phyloP scores from a whole-genome alignment of 2,888 invertebrate genomes.

The Serripes groenlandicus region DNA sequence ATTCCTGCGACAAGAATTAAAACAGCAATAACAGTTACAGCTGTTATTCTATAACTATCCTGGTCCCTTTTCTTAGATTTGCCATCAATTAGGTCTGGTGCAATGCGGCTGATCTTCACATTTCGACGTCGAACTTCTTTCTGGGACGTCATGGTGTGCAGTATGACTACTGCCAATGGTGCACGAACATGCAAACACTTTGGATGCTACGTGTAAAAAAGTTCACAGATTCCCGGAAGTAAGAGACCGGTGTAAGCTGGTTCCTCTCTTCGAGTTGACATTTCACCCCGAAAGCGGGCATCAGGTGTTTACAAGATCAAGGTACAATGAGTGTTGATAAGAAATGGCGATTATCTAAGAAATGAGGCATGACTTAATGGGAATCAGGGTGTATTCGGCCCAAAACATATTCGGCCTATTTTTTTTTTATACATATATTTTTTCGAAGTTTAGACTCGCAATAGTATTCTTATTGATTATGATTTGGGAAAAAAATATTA shows the following conservation, averaged over 20 bases:
- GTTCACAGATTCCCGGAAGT: neutral
- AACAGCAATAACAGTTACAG: slow-evolving; percentile 12
- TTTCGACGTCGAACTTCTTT: slow-evolving; percentile 51
- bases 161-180: neutral
- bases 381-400: too few relatives aligned
- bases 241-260: neutral
- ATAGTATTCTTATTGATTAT: too few relatives aligned
- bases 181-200: neutral
- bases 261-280: neutral
- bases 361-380: too few relatives aligned
- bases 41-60: slow-evolving; percentile 23
- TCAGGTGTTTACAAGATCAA: neutral
- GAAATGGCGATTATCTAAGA: too few relatives aligned
- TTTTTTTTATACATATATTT: too few relatives aligned
- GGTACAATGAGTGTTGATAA: neutral
- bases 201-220: slow-evolving; percentile 9
- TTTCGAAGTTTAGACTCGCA: too few relatives aligned
- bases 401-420: too few relatives aligned
- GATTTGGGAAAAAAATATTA: too few relatives aligned
- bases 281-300: neutral
- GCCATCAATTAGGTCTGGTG: slow-evolving; percentile 37
- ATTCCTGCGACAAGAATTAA: slow-evolving; percentile 22
- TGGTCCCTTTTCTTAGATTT: slow-evolving; percentile 38
- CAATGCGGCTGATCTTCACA: slow-evolving; percentile 51
- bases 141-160: slow-evolving; percentile 24